These are phyloP conservation scores for Epinotia bilunana DNA, from an alignment of 2,888 invertebrate genomes.

Conservation along the genomic window DNA sequence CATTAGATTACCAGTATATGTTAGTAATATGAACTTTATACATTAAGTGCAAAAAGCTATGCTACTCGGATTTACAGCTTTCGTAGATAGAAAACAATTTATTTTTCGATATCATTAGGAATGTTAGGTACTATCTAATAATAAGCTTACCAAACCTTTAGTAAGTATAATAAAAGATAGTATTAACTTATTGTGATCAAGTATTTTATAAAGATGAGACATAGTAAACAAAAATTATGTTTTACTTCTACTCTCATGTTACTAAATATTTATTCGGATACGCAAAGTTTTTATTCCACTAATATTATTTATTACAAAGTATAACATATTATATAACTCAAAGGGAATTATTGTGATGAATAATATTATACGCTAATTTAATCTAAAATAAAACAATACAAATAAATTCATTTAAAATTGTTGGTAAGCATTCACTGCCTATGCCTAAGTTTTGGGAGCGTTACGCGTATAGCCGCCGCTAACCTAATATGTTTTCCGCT, in stretches of 20 bases:
- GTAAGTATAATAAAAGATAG: background rate
- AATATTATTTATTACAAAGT: background rate
- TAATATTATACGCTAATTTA: no score
- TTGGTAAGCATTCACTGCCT: background rate
- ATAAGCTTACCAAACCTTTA: constrained; percentile 8
- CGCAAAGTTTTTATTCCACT: background rate
- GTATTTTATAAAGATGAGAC: background rate
- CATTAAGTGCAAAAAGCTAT: no score
- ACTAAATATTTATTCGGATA: no score
- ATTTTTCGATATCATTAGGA: constrained; percentile 14
- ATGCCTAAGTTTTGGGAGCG: background rate
- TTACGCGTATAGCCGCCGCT: no score
- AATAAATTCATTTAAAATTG: background rate
- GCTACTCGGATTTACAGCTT: constrained; percentile 3
- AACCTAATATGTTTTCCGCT: background rate
- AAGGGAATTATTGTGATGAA: background rate
- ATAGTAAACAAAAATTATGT: background rate
- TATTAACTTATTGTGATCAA: constrained; percentile 31
- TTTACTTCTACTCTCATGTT: background rate
- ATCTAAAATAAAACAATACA: background rate
- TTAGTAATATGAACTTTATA: constrained; percentile 5
- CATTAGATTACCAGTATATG: constrained; percentile 44
- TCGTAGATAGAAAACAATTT: background rate
- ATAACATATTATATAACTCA: background rate
- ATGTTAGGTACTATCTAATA: constrained; percentile 9